Base-by-base conservation (phyloP, 2,797 vertebrate genomes). In the Helostoma temminkii region DNA sequence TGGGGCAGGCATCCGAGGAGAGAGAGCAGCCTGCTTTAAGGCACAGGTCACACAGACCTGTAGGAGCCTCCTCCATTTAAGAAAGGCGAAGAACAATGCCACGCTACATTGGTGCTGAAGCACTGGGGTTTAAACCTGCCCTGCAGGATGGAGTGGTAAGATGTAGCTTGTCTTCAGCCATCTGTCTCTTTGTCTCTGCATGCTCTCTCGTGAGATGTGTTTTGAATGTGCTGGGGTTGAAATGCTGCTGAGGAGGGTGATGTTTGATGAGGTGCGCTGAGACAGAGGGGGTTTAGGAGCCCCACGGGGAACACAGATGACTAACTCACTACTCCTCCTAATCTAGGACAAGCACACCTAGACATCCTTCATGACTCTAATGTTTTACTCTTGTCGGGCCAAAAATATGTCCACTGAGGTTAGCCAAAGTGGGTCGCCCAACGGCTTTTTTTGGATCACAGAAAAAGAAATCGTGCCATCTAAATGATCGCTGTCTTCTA, bases 301-400 rank as follows among this genome's bases (percentile, higher is more conserved):
- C 89, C 88, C 84, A 71, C 3, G 55, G 90, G 88, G 90, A 86
- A 73, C 67, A 56, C 71, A 80, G 86, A 91, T 90, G 90, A 93
- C 91, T 90, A 93, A 92, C 89, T 93, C 84, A 86, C 91, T 85
- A 88, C 85, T 91, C 79, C 85, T 74, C 88, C 92, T 92, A 92
- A 95, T 94, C 93, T 93, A 93, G 93, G 92, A 91, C 93, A 93
- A 90, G 84, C 92, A 88, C 93, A 93, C 93, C 92, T 93, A 91
- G 90, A 92, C 90, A 93, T 93, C 93, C 90, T 92, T 93, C 93
- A 93, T 92, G 90, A 93, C 89, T 92, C 92, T 88, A 89, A 86
- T 90, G 91, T 93, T 93, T 94, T 93, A 92, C 91, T 89, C 80
- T 87, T 87, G 91, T 94, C 89, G 89, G 90, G 92, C 91, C 93